These are phyloP conservation scores for Micrasema longulum DNA, from an alignment of 1,140 invertebrate species.

Conservation along the genomic window DNA sequence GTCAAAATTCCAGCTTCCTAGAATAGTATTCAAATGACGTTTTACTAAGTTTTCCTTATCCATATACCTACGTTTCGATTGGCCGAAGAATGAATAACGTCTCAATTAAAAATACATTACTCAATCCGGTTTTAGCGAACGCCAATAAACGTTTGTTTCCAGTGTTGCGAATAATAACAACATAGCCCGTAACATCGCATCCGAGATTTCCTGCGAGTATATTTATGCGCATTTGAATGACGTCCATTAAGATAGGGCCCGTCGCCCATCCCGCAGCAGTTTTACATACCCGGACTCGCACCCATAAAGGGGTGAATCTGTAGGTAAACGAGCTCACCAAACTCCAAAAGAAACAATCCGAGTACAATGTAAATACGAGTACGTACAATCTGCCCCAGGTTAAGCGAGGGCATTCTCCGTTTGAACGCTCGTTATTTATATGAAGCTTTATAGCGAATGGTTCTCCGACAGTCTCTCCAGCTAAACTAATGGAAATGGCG, in stretches of 20 bases:
- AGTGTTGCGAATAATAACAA: slow-evolving; percentile 21
- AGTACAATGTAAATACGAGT: slow-evolving; percentile 35
- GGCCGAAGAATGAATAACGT: slow-evolving; percentile 6
- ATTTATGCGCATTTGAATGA: slow-evolving; percentile 33
- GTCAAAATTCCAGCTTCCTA: too few relatives aligned
- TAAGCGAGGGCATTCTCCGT: slow-evolving; percentile 34
- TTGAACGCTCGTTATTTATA: slow-evolving; percentile 39
- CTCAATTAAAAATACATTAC: slow-evolving; percentile 31
- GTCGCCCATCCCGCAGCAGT: slow-evolving; percentile 7
- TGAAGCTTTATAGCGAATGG: slow-evolving; percentile 27
- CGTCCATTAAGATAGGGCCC: slow-evolving; percentile 20
- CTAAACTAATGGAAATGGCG: slow-evolving; percentile 35
- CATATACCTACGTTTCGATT: neutral
- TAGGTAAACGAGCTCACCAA: slow-evolving; percentile 28
- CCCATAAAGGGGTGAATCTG: slow-evolving; percentile 24
- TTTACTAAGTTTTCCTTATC: slow-evolving; percentile 13
- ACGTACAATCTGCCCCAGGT: slow-evolving; percentile 39
- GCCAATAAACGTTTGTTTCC: slow-evolving; percentile 10
- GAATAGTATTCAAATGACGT: too few relatives aligned
- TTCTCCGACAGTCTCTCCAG: slow-evolving; percentile 38
- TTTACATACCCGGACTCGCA: neutral
- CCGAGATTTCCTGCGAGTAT: slow-evolving; percentile 18
- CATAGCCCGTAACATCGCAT: neutral
- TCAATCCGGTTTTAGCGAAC: slow-evolving; percentile 1
- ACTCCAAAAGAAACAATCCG: slow-evolving; percentile 24